Evolutionary conservation across 2,797 vertebrate genomes (phyloP).

Genomic region (Clarias fuscus): DNA sequence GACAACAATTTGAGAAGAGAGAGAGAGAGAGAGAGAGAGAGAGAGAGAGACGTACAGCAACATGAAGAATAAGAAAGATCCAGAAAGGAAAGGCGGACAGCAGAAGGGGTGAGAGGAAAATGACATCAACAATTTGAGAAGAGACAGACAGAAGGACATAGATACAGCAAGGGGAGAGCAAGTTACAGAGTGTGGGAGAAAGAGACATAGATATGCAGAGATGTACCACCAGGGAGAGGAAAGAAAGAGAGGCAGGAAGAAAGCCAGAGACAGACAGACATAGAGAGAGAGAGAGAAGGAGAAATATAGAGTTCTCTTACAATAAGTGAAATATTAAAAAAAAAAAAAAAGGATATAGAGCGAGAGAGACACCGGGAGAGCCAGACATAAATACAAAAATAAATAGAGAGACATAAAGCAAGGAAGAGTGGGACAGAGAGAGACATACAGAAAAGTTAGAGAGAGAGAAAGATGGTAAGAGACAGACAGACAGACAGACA

Average conservation of each 20-base stretch:
- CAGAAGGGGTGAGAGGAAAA: neutral
- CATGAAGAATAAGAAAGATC: neutral
- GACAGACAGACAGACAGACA: neutral
- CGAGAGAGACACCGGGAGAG: neutral
- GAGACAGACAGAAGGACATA: neutral
- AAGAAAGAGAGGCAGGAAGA: neutral
- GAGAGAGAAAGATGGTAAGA: neutral
- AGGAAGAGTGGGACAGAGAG: constrained; percentile 7
- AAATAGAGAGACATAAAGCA: neutral
- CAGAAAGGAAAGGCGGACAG: neutral
- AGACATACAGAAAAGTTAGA: neutral
- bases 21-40: neutral
- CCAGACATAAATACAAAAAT: neutral
- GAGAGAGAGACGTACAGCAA: neutral
- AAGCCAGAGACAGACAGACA: neutral
- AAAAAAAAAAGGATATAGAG: neutral
- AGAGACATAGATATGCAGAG: neutral
- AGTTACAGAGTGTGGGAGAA: constrained; percentile 7
- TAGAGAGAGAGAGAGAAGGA: neutral
- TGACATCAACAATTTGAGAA: neutral
- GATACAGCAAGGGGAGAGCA: neutral
- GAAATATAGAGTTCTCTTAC: neutral
- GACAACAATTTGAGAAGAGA: neutral
- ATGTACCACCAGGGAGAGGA: neutral
- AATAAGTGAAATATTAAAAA: no score